phyloP scores from a whole-genome alignment of 2,888 invertebrate species.

The Xestoiulus laeticollis region DNA sequence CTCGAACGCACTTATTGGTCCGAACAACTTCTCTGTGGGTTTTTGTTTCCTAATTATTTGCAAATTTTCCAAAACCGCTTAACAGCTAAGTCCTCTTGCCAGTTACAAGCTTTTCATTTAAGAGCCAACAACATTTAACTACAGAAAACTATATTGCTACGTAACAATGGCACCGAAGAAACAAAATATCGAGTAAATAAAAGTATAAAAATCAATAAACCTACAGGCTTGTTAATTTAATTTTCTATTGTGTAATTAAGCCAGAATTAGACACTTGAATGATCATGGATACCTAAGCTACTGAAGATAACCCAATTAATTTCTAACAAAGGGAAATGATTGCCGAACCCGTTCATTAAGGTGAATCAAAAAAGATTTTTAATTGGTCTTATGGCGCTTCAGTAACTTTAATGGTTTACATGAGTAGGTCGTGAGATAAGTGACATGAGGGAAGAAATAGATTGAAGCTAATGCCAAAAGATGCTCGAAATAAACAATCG shows the following conservation, averaged over 20 bases:
- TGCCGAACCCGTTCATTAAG: background rate
- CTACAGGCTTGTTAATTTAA: background rate
- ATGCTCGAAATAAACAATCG: too few relatives aligned
- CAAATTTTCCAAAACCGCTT: too few relatives aligned
- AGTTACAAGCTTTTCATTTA: too few relatives aligned
- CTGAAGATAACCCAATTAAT: background rate
- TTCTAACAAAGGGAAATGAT: background rate
- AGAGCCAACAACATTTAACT: too few relatives aligned
- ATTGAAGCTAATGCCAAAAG: too few relatives aligned
- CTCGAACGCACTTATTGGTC: background rate
- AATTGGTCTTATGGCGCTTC: background rate
- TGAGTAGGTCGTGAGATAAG: too few relatives aligned
- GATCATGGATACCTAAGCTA: background rate
- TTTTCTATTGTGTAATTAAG: background rate
- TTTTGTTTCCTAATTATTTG: too few relatives aligned
- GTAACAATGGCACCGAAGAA: background rate
- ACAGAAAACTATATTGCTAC: background rate
- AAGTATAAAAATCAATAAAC: conserved; percentile 34
- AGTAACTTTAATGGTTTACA: background rate
- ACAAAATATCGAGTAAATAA: background rate
- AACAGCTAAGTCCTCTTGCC: too few relatives aligned
- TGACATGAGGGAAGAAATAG: too few relatives aligned
- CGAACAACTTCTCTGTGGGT: background rate
- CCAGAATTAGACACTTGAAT: background rate
- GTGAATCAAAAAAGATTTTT: background rate